Conservation (phyloP, 2,888 invertebrate species). For the Halictus ligatus region DNA sequence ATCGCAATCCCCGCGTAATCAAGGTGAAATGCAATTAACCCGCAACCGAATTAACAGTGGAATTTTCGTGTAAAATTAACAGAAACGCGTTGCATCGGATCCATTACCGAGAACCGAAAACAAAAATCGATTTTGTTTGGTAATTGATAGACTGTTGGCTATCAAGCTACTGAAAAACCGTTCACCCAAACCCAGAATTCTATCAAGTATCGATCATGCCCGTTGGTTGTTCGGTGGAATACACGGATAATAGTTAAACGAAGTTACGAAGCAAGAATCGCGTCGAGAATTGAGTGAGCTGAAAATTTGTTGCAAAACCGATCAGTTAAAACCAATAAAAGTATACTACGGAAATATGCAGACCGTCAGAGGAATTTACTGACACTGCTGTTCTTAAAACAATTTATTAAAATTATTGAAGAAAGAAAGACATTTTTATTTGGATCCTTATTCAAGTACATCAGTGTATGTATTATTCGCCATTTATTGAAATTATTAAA, state of each 20-base stretch:
- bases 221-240: not conserved
- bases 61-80: not conserved
- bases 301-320: not conserved
- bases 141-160: not conserved
- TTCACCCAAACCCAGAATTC: not conserved
- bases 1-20: not conserved
- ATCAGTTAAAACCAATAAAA: not conserved
- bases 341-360: no score
- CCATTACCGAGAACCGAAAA: not conserved
- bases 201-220: conserved; percentile 56
- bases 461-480: no score
- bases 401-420: no score
- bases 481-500: not conserved
- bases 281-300: conserved; percentile 7
- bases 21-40: not conserved
- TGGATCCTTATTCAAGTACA: no score
- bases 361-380: no score
- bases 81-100: not conserved
- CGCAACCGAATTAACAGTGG: not conserved
- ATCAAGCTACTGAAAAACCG: not conserved
- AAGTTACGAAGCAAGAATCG: conserved; percentile 25
- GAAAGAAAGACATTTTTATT: not conserved
- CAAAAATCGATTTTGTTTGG: not conserved
- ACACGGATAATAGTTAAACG: conserved; percentile 25
- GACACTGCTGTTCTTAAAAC: no score